Base-by-base conservation (phyloP, 1,140 invertebrate genomes). In the Pseudoatta argentina region DNA sequence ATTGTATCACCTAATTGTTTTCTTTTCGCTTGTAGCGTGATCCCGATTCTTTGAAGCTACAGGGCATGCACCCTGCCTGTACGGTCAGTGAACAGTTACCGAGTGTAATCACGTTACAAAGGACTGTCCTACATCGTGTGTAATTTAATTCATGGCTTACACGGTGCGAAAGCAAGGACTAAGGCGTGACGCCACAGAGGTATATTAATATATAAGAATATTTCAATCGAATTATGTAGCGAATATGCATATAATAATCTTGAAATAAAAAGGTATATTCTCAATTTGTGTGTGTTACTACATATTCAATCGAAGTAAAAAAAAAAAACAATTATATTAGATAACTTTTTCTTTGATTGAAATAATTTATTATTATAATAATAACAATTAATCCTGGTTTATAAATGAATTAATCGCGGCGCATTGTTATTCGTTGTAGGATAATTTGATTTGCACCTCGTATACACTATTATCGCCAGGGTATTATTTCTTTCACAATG, bases 121-220 rank as follows among this genome's bases (percentile, higher is more conserved):
- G 77, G 53, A 85, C 71, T 53, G 69, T 30, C 77, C 87, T 76
- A 88, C 57, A 87, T 87, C 77, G 87, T 79, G 77, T 89, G 77
- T 89, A 89, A 89, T 89, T 89, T 89, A 86, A 89, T 89, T 89
- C 77, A 75, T 73, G 66, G 72, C 77, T 61, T 77, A 27, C 55
- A 81, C 69, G 21, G 53, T 55, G 34, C 61, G 55, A 82, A 82
- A 61, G 69, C 79, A 48, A 83, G 79, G 39, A 39, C 24, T 75
- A 83, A 83, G 79, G 55, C 39, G 79, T 75, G 27, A 75, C n/a
- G 55, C 69, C 10, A 75, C 8, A 75, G 69, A 61, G 39, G 53
- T 34, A 55, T 83, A 83, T 83, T 83, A 83, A 83, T 75, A 73
- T 59, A 71, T 82, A 73, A 82, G 79, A 73, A 73, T 48, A 73